These are phyloP conservation scores for Cynodonichthys magdalenae DNA, from an alignment of 2,797 vertebrate species.

Conservation along the genomic window DNA sequence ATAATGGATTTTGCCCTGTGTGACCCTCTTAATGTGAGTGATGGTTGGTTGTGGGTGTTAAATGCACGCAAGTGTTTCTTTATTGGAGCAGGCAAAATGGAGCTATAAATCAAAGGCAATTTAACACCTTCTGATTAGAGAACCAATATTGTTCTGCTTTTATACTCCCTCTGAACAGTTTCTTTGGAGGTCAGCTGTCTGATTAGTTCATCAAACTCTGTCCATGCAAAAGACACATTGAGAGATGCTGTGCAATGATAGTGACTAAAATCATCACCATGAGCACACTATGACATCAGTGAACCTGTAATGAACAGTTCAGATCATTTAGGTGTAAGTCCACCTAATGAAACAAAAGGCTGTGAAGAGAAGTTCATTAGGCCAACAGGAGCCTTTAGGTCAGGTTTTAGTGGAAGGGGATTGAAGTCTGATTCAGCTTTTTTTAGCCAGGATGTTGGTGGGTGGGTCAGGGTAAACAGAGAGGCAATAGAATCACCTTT, in stretches of 20 bases:
- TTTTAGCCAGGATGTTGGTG: slow-evolving; percentile 38
- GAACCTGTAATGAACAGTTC: slow-evolving; percentile 6
- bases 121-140: slow-evolving; percentile 64
- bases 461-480: slow-evolving; percentile 17
- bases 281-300: slow-evolving; percentile 10
- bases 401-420: slow-evolving; percentile 59
- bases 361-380: slow-evolving; percentile 48
- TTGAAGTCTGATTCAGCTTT: slow-evolving; percentile 72
- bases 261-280: slow-evolving; percentile 7
- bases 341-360: slow-evolving; percentile 55
- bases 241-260: neutral
- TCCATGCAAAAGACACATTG: too few relatives aligned
- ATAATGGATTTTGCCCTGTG: slow-evolving; percentile 9
- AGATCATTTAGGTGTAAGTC: slow-evolving; percentile 36
- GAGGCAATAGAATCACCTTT: slow-evolving; percentile 41
- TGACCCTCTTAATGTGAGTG: slow-evolving; percentile 26
- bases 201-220: neutral
- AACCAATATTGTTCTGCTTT: slow-evolving; percentile 46
- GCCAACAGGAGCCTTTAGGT: slow-evolving; percentile 65
- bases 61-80: slow-evolving; percentile 24
- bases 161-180: slow-evolving; percentile 10
- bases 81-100: slow-evolving; percentile 40
- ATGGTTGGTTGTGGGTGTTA: slow-evolving; percentile 8
- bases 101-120: slow-evolving; percentile 60
- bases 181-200: slow-evolving; percentile 7